These are phyloP conservation scores for Seriola dumerili DNA, from an alignment of 2,113 vertebrate species.

Conservation along the genomic window DNA sequence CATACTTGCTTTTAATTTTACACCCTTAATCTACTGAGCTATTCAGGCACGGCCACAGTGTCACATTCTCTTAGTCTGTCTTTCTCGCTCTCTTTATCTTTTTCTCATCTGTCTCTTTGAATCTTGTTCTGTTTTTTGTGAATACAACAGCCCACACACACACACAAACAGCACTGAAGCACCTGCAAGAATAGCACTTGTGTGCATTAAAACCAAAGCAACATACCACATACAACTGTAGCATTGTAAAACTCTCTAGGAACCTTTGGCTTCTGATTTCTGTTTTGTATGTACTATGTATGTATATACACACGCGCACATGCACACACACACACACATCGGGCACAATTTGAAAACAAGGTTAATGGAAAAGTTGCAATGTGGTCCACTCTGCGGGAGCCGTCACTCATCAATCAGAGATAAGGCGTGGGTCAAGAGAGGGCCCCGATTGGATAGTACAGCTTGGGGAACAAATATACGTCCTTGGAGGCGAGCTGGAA, in stretches of 20 bases:
- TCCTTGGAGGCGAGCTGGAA: conserved; percentile 14
- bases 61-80: conserved; percentile 18
- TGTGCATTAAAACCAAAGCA: conserved; percentile 15
- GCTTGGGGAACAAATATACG: conserved; percentile 45
- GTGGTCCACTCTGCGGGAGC: conserved; percentile 20
- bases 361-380: conserved; percentile 75
- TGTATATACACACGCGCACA: background rate
- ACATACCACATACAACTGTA: background rate
- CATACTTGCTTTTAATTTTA: conserved; percentile 50
- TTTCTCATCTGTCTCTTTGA: conserved; percentile 31
- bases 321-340: background rate
- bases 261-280: conserved; percentile 33
- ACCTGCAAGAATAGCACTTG: conserved; percentile 26
- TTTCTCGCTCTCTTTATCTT: conserved; percentile 1
- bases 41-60: conserved; percentile 3
- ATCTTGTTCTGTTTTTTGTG: background rate
- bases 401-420: conserved; percentile 65
- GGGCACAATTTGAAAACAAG: conserved; percentile 49
- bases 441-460: conserved; percentile 43
- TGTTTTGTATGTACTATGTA: background rate
- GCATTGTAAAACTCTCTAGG: conserved; percentile 36
- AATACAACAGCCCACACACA: background rate
- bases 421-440: conserved; percentile 62
- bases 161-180: background rate
- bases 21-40: conserved; percentile 50